Evolutionary conservation across 2,888 invertebrate genomes (phyloP).

Genomic region (Xylota segnis): DNA sequence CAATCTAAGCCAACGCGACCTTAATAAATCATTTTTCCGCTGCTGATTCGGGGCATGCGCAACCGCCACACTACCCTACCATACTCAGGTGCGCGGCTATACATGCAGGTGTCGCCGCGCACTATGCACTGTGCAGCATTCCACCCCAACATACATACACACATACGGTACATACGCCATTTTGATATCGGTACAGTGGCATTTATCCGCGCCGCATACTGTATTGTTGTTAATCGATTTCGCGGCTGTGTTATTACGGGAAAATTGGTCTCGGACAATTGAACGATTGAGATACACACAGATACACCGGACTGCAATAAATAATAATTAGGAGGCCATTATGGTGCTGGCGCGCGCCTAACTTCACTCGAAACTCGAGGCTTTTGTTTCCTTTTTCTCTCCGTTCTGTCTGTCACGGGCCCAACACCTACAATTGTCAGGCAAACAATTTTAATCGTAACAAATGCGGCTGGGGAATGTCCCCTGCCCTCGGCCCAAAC

Average conservation of each 20-base stretch:
- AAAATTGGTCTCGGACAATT: constrained; percentile 77
- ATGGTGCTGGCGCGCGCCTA: constrained; percentile 69
- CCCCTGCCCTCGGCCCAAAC: not conserved
- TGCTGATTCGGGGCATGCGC: constrained; percentile 53
- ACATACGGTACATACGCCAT: constrained; percentile 54
- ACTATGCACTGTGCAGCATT: constrained; percentile 46
- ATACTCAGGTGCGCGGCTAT: constrained; percentile 57
- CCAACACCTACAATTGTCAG: constrained; percentile 58
- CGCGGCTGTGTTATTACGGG: constrained; percentile 78
- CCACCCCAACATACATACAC: constrained; percentile 34
- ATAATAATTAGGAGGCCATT: constrained; percentile 81
- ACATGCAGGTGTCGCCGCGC: constrained; percentile 64
- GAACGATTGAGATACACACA: constrained; percentile 61
- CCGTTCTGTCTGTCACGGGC: too few relatives aligned
- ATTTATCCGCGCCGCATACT: constrained; percentile 47
- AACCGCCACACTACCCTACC: constrained; percentile 38
- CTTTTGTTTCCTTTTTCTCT: constrained; percentile 38
- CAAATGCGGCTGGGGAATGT: constrained; percentile 63
- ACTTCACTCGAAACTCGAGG: constrained; percentile 41
- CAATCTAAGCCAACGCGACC: constrained; percentile 72
- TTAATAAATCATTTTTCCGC: constrained; percentile 77
- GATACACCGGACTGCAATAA: constrained; percentile 77
- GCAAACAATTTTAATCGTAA: constrained; percentile 66
- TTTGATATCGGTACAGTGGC: constrained; percentile 70
- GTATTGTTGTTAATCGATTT: constrained; percentile 78